Percentiles rank a stretch among this genome's conserved stretches.
Evolutionary conservation across 2,888 invertebrate species (phyloP).

Genomic region (Eupithecia subumbrata): DNA sequence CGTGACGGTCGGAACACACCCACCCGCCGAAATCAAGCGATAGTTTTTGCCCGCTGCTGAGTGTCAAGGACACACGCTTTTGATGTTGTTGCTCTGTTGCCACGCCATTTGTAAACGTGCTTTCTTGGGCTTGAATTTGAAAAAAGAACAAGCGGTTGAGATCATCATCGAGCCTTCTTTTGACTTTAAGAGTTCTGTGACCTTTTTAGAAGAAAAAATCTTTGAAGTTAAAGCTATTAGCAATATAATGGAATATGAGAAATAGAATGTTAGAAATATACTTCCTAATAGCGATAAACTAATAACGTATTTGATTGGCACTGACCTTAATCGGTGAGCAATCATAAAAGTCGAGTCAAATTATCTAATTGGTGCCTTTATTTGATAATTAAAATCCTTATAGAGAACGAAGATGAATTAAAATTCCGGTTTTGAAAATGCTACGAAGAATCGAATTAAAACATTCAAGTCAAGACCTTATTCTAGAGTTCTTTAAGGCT

Average conservation of each 20-base stretch:
- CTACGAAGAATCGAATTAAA: conserved; percentile 49
- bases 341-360: conserved; percentile 42
- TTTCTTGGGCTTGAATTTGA: conserved; percentile 37
- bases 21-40: conserved; percentile 77
- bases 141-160: conserved; percentile 36
- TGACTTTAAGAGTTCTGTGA: conserved; percentile 26
- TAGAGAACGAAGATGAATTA: conserved; percentile 53
- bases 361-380: conserved; percentile 38
- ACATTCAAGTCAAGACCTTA: neutral
- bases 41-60: conserved; percentile 78
- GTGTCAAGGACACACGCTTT: conserved; percentile 78
- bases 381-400: conserved; percentile 52
- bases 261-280: conserved; percentile 15
- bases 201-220: neutral
- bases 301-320: conserved; percentile 41
- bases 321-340: conserved; percentile 45
- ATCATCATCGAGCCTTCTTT: conserved; percentile 22
- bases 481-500: neutral
- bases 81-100: conserved; percentile 71
- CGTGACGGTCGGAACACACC: conserved; percentile 66
- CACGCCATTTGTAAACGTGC: conserved; percentile 48
- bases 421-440: conserved; percentile 51
- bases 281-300: conserved; percentile 38
- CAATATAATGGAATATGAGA: neutral
- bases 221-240: conserved; percentile 2